phyloP scores from a whole-genome alignment of 2,888 invertebrate genomes.

The Eristalis intricaria region DNA sequence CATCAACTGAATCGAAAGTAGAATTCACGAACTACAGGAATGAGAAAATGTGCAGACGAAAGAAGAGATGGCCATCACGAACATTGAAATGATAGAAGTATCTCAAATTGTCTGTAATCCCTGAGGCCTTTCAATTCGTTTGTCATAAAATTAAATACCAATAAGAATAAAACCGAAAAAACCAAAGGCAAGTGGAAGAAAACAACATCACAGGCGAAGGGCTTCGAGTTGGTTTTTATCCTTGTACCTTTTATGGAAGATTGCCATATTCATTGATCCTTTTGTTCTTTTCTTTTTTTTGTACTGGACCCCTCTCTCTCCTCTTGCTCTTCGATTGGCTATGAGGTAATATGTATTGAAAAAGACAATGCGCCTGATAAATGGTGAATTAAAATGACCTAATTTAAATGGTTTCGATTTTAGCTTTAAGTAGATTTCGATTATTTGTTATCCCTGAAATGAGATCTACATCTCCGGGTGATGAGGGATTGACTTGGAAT shows the following conservation, averaged over 20 bases:
- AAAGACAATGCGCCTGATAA: constrained; percentile 39
- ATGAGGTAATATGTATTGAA: constrained; percentile 11
- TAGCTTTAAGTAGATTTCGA: constrained; percentile 21
- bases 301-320: neutral
- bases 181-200: constrained; percentile 7
- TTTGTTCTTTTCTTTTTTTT: neutral
- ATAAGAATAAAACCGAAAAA: constrained; percentile 18
- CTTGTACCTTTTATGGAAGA: constrained; percentile 41
- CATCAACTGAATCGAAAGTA: constrained; percentile 38
- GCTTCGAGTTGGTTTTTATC: constrained; percentile 27
- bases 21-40: constrained; percentile 22
- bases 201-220: constrained; percentile 7
- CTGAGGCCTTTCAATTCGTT: constrained; percentile 13
- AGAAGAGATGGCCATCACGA: constrained; percentile 42
- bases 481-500: constrained; percentile 11
- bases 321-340: constrained; percentile 11
- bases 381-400: constrained; percentile 63
- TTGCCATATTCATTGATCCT: constrained; percentile 25
- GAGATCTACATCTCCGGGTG: neutral
- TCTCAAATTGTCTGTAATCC: constrained; percentile 17
- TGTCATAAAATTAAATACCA: constrained; percentile 65
- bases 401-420: constrained; percentile 62
- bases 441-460: neutral
- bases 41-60: neutral
- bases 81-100: constrained; percentile 9